Evolutionary conservation across 2,888 invertebrate genomes (phyloP), one percentile per base, ranked within the genome.

Genomic region (Cactoblastis cactorum): DNA sequence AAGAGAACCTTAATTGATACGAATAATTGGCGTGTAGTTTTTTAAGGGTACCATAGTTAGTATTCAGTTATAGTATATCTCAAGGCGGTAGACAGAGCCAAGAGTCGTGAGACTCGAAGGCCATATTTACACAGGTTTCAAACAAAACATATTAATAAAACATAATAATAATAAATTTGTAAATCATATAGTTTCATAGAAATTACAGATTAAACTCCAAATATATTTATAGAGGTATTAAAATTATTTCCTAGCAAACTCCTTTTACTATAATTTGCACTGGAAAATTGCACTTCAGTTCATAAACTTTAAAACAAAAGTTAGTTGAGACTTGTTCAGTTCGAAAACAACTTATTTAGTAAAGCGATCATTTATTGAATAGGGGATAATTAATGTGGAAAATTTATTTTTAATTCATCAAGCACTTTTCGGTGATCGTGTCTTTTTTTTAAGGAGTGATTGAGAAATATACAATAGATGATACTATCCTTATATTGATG

Each of bases 1-100:
- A 77, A 83, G 71, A 69, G 77, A 63, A 58, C 61, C 64, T 74
- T 83, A 82, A 84, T 83, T 84, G 83, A 43, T 32, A 32, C 11
- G 28, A 28, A 17, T 32, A 28, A 37, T 43, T 43, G 43, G 43
- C 43, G 28, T 12, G 22, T 41, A 12, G 28, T n/a, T 43, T 43
- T 28, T 17, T 28, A 28, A 43, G 15, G 8, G 8, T 8, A 43
- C 24, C 12, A 28, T 4, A 5, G 0, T 39, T 14, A 15, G 15
- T 14, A n/a, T n/a, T n/a, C n/a, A n/a, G n/a, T n/a, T n/a, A n/a
- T n/a, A n/a, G n/a, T n/a, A n/a, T n/a, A 18, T n/a, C n/a, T 22
- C 5, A 14, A 14, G 14, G 34, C 14, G 28, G 9, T 28, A 28
- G 28, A 28, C 8, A 2, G 28, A 9, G 8, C 9, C 5, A 28